Conservation (phyloP, 30 jellyfish, hydroid and myxozoan species). For the Aurelia aurita region DNA sequence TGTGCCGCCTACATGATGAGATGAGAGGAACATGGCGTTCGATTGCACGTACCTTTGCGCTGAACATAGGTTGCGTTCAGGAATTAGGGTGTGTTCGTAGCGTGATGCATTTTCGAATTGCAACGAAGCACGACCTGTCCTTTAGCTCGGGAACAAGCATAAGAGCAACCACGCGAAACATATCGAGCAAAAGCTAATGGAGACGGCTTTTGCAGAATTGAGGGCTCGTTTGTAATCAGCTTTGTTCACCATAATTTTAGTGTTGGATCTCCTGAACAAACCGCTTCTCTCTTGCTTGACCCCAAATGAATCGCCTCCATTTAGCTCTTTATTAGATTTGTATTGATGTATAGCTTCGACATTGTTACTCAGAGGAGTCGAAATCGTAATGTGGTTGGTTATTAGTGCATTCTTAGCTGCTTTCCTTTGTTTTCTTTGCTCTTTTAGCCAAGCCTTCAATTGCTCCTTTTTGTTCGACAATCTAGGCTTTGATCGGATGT, state of each 20-base stretch:
- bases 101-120: constrained; percentile 48
- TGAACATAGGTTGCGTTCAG: too few species aligned
- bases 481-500: constrained; percentile 63
- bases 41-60: too few species aligned
- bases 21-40: too few species aligned
- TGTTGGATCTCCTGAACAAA: constrained; percentile 46
- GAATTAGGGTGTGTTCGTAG: constrained; percentile 10
- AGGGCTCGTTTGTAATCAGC: background rate
- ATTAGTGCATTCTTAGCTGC: constrained; percentile 24
- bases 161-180: constrained; percentile 65
- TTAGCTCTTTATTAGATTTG: constrained; percentile 7
- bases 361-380: constrained; percentile 48
- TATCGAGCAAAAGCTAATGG: constrained; percentile 24
- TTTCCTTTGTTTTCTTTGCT: constrained; percentile 51
- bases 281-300: constrained; percentile 55
- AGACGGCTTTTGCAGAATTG: constrained; percentile 31
- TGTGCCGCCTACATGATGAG: too few species aligned
- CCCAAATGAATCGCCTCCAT: constrained; percentile 37
- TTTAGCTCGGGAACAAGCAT: constrained; percentile 30
- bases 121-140: constrained; percentile 58
- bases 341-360: constrained; percentile 21
- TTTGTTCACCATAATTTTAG: constrained; percentile 20
- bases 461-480: constrained; percentile 44
- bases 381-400: background rate
- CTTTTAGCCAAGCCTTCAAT: constrained; percentile 61